A percentile compares a stretch with the other conserved stretches of the same genome.
phyloP scores from a whole-genome alignment of 92 coral and sea anemone genomes.

The Epizoanthus fatuus region DNA sequence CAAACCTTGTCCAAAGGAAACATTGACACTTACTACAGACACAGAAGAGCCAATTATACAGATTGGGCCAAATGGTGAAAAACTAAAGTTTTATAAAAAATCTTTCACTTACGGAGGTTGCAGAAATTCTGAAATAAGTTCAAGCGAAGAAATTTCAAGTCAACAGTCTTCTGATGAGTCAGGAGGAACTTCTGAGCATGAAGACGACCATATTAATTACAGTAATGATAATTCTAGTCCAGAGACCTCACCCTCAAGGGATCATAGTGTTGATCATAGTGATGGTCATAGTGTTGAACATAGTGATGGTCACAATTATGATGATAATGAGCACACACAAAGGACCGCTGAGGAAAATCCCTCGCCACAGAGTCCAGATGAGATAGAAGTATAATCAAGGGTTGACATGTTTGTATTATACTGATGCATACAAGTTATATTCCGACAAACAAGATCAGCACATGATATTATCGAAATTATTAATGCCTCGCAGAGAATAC shows the following conservation, averaged over 20 bases:
- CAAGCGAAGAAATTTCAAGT: not conserved
- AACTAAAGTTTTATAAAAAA: not conserved
- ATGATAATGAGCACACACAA: not conserved
- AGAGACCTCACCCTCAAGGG: not conserved
- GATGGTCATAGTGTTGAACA: not conserved
- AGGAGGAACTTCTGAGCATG: not conserved
- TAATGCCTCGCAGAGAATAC: not conserved
- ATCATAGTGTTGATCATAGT: constrained; percentile 7
- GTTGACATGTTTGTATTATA: not conserved
- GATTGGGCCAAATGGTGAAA: not conserved
- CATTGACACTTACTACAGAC: not conserved
- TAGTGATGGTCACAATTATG: not conserved
- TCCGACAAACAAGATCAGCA: not conserved
- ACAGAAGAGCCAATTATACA: not conserved
- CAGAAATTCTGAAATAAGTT: not conserved
- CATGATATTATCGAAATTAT: not conserved
- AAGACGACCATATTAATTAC: not conserved
- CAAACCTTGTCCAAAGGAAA: constrained; percentile 26
- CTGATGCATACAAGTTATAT: not conserved
- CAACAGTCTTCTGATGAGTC: not conserved
- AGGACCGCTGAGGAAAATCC: constrained; percentile 1
- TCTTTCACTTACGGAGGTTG: constrained; percentile 2
- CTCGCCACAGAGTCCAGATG: not conserved
- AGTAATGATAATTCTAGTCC: constrained; percentile 3
- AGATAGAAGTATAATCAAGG: constrained; percentile 17